Evolutionary conservation across 2,797 vertebrate species (phyloP).

Genomic region (Schizopygopsis malacanthus): DNA sequence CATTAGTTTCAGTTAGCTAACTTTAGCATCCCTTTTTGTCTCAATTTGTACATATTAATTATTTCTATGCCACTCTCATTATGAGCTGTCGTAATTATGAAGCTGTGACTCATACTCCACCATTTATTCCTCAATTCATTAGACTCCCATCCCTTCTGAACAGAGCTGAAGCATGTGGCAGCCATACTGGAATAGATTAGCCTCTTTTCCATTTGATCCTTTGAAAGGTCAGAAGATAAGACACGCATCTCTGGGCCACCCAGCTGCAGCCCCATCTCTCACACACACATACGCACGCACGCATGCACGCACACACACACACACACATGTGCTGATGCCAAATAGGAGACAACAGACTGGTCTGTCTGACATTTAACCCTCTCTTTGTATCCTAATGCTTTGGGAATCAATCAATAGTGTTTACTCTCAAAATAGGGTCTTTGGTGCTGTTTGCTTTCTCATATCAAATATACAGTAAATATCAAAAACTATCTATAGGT

Average conservation of each 20-base stretch:
- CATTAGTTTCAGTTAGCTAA: slow-evolving; percentile 25
- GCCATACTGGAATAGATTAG: slow-evolving; percentile 43
- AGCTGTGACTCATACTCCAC: slow-evolving; percentile 44
- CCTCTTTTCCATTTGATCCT: slow-evolving; percentile 39
- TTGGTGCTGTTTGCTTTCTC: slow-evolving; percentile 6
- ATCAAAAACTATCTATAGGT: not conserved
- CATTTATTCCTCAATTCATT: slow-evolving; percentile 41
- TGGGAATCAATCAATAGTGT: not conserved
- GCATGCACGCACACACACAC: not conserved
- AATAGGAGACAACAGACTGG: slow-evolving; percentile 19
- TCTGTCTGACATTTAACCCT: slow-evolving; percentile 16
- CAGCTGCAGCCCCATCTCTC: slow-evolving; percentile 6
- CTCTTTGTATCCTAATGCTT: slow-evolving; percentile 3
- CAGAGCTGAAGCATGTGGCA: slow-evolving; percentile 5
- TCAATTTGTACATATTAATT: slow-evolving; percentile 50
- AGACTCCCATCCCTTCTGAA: slow-evolving; percentile 46
- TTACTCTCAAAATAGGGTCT: not conserved
- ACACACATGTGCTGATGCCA: not conserved
- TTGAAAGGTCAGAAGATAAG: slow-evolving; percentile 52
- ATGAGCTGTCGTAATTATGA: slow-evolving; percentile 55
- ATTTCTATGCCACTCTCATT: slow-evolving; percentile 41
- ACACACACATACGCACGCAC: not conserved
- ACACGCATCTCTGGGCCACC: slow-evolving; percentile 32
- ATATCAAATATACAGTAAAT: not conserved
- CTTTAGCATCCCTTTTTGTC: not conserved